Evolutionary conservation across 2,888 invertebrate species (phyloP).

Genomic region (Lasioglossum calceatum): DNA sequence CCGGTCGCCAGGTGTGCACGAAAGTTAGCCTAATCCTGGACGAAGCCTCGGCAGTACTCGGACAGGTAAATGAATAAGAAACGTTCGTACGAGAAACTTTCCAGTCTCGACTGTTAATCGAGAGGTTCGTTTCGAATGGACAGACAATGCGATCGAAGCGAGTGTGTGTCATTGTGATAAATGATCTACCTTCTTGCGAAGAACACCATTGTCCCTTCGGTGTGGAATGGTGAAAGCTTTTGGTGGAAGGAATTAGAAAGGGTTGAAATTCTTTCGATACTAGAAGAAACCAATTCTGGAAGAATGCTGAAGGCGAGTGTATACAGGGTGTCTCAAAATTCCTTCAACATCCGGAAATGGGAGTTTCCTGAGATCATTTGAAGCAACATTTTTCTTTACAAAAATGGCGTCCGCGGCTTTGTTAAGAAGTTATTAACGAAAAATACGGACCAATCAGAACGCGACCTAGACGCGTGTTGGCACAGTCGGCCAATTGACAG

Average conservation of each 20-base stretch:
- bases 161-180: not conserved
- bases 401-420: no score
- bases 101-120: not conserved
- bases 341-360: no score
- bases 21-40: conserved; percentile 1
- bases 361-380: no score
- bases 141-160: not conserved
- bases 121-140: not conserved
- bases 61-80: conserved; percentile 5
- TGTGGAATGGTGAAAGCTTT: not conserved
- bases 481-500: no score
- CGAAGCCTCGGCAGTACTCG: not conserved
- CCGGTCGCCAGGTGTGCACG: not conserved
- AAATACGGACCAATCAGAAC: no score
- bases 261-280: not conserved
- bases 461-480: no score
- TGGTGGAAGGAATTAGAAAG: not conserved
- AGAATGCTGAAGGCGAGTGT: not conserved
- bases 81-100: not conserved
- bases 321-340: no score
- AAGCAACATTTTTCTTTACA: no score
- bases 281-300: not conserved
- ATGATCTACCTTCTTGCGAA: not conserved
- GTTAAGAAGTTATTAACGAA: no score
- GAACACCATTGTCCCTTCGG: not conserved